These are phyloP conservation scores for Romanomermis culicivorax DNA, from an alignment of 2,888 invertebrate species.

Conservation along the genomic window DNA sequence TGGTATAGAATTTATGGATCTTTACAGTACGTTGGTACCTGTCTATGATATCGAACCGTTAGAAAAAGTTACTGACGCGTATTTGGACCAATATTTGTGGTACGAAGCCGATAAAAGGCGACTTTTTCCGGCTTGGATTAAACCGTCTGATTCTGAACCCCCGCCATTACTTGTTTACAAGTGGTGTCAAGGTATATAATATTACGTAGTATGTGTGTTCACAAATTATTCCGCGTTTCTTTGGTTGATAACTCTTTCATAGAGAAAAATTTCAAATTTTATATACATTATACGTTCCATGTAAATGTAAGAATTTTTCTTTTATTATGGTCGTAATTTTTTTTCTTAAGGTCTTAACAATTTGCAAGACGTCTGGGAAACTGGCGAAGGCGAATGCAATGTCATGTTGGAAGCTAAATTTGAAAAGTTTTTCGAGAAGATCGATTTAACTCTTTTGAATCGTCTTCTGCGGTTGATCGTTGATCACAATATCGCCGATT, in stretches of 20 bases:
- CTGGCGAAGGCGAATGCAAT: conserved; percentile 91
- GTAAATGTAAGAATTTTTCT: conserved; percentile 3
- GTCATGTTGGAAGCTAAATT: conserved; percentile 86
- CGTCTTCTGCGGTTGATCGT: conserved; percentile 83
- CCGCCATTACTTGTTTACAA: conserved; percentile 60
- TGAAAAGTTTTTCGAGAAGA: conserved; percentile 98
- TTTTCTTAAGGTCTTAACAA: conserved; percentile 61
- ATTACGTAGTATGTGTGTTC: not conserved
- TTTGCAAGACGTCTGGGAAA: conserved; percentile 94
- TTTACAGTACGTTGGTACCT: conserved; percentile 92
- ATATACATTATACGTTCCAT: not conserved
- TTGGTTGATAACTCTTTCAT: not conserved
- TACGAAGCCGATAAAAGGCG: conserved; percentile 86
- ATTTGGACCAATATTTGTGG: conserved; percentile 97
- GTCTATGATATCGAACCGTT: conserved; percentile 97
- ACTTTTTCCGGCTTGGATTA: conserved; percentile 94
- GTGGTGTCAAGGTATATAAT: conserved; percentile 73
- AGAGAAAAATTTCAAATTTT: not conserved
- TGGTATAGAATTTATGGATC: conserved; percentile 98
- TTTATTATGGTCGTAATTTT: conserved; percentile 7
- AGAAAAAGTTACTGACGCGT: conserved; percentile 98
- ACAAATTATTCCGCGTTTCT: not conserved
- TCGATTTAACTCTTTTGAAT: conserved; percentile 89
- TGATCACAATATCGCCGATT: conserved; percentile 99
- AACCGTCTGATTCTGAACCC: conserved; percentile 94